phyloP scores from a whole-genome alignment of 1,140 invertebrate genomes.

The Drosophila seguyi region DNA sequence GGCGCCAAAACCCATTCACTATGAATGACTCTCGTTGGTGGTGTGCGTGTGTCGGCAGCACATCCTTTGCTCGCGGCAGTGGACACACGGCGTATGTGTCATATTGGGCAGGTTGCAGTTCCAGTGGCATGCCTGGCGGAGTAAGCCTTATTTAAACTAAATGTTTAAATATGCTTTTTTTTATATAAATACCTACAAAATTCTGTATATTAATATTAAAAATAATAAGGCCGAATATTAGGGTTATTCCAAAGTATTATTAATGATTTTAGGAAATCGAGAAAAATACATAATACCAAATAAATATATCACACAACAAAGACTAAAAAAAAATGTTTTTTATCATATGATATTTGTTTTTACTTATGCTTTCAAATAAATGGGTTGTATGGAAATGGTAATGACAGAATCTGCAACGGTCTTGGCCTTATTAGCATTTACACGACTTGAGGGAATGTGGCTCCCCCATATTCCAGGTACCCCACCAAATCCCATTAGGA shows the following conservation, averaged over 20 bases:
- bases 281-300: neutral
- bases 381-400: neutral
- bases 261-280: neutral
- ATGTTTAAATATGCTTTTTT: neutral
- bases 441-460: conserved; percentile 1
- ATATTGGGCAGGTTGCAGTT: neutral
- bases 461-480: neutral
- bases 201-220: neutral
- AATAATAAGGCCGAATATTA: neutral
- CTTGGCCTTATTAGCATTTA: conserved; percentile 7
- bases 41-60: conserved; percentile 7
- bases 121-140: conserved; percentile 7
- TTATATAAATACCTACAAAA: neutral
- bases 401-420: neutral
- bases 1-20: conserved; percentile 68
- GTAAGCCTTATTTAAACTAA: neutral
- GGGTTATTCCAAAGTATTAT: no score
- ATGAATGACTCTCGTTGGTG: conserved; percentile 13
- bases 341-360: neutral
- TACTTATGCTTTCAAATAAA: neutral
- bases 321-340: neutral
- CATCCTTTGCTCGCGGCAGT: neutral
- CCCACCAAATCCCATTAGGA: neutral
- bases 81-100: conserved; percentile 48
- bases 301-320: neutral